Percentiles rank a stretch among this genome's conserved stretches.
These are phyloP conservation scores for Pangasius mekongensis DNA, from an alignment of 2,797 vertebrate species.

Conservation along the genomic window DNA sequence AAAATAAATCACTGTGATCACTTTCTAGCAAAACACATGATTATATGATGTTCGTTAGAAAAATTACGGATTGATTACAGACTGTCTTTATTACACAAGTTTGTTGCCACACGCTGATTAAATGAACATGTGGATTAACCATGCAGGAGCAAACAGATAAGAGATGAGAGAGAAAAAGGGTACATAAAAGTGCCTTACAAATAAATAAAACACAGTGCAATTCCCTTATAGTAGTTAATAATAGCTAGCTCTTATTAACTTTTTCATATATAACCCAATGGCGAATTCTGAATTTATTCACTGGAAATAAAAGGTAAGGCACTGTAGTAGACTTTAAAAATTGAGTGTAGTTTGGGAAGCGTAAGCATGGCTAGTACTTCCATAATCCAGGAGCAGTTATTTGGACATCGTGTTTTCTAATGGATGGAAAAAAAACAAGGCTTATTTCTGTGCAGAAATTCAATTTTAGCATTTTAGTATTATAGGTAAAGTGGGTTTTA, in stretches of 20 bases:
- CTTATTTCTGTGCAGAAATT: background rate
- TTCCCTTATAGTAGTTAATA: background rate
- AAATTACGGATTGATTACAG: background rate
- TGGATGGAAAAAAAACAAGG: background rate
- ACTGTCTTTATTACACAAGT: background rate
- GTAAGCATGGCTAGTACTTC: background rate
- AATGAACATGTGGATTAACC: background rate
- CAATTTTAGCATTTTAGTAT: background rate
- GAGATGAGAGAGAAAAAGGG: background rate
- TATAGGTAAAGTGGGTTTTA: background rate
- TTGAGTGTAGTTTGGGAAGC: background rate
- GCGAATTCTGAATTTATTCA: background rate
- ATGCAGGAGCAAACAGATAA: background rate
- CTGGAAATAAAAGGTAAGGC: background rate
- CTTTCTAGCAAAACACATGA: background rate
- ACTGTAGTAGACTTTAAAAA: background rate
- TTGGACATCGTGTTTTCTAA: background rate
- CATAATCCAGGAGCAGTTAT: background rate
- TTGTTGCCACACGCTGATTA: background rate
- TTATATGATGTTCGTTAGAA: background rate
- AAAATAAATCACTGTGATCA: background rate
- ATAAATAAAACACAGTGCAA: background rate
- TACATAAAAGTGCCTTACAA: background rate
- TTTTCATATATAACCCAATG: background rate
- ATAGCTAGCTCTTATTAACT: conserved; percentile 5